Evolutionary conservation across 2,113 vertebrate genomes (phyloP), one percentile per base, ranked within the genome.

Genomic region (Tinamus guttatus): DNA sequence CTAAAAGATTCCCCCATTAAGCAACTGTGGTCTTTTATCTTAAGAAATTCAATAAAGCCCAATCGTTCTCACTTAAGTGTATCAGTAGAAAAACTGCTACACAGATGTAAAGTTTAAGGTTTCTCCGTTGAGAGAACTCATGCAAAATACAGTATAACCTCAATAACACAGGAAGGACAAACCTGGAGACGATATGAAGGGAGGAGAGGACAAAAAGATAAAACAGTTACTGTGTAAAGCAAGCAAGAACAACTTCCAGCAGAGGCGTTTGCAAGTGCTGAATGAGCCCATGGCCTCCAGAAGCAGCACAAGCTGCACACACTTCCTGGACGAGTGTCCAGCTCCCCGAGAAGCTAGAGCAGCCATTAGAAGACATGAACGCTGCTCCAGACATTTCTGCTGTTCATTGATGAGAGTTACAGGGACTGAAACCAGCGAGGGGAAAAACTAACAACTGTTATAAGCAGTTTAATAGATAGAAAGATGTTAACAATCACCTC

Each of bases 241-340:
- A 0, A 78, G 25, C 13, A 65, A 62, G n/a, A 90, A 80, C 7
- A 83, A 14, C 69, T 62, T 76, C 36, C 76, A 69, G 45, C 30
- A 80, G 60, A 62, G 16, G 9, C 28, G 3, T 5, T 4, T 24
- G 36, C 69, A 88, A 56, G 56, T 49, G 15, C 32, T 60, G 41
- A 51, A 62, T 18, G 5, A 3, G 9, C 15, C 38, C 7, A 10
- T 25, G 1, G 1, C 25, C 54, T 58, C 4, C 1, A 45, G 68
- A 27, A 79, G 41, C 8, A 5, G 41, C 47, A 59, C 25, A 68
- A 49, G 54, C 45, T 59, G 58, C 62, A 87, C 20, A 21, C 9
- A n/a, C 7, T 11, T 21, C 17, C 63, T 77, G 13, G 10, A 58
- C 69, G 1, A 2, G 36, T 70, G 51, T 81, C 60, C n/a, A 63